phyloP scores from a whole-genome alignment of 2,797 vertebrate species.

The Ciconia nigra region DNA sequence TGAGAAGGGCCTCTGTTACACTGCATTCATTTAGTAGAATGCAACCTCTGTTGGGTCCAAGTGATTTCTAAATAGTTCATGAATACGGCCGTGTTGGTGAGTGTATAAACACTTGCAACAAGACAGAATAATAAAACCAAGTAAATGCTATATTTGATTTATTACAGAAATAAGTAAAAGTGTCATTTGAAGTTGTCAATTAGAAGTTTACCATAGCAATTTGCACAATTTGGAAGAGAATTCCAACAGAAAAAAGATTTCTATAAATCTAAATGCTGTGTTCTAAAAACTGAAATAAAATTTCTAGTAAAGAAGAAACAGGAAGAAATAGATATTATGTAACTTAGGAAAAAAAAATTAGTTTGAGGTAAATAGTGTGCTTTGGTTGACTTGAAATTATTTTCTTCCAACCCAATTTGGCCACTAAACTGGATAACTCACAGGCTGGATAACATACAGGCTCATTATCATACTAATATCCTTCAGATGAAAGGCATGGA shows the following conservation, averaged over 20 bases:
- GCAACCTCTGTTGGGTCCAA: neutral
- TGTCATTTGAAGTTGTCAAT: neutral
- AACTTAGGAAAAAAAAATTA: neutral
- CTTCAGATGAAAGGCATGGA: neutral
- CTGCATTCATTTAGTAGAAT: neutral
- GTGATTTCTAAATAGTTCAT: neutral
- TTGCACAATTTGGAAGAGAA: neutral
- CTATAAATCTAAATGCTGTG: neutral
- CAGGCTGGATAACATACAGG: no score
- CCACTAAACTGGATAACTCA: neutral
- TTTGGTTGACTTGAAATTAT: neutral
- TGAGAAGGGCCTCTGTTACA: neutral
- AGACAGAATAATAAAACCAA: neutral
- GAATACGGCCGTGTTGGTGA: neutral
- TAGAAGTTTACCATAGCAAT: neutral
- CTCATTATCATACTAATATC: neutral
- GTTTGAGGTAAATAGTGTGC: neutral
- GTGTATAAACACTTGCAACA: neutral
- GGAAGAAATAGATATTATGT: neutral
- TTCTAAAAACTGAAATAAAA: neutral
- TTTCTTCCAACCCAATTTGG: neutral
- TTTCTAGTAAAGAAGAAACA: neutral
- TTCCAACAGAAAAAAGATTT: neutral
- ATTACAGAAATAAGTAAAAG: neutral
- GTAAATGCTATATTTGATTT: neutral